Conservation (phyloP, 1,140 invertebrate genomes). For the Drosophila lacteicornis region DNA sequence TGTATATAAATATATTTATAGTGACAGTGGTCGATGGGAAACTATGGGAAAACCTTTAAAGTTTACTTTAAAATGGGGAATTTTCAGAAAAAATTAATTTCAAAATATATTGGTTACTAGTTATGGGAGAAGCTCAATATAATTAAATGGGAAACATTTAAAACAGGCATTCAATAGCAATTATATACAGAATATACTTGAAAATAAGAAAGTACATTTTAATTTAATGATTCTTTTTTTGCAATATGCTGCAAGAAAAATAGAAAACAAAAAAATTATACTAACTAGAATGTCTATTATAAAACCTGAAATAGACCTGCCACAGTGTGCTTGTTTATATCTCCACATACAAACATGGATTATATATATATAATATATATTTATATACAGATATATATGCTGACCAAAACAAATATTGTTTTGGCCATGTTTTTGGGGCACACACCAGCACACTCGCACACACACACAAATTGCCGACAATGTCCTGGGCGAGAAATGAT, state of each 20-base stretch:
- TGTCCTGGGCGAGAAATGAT: constrained; percentile 63
- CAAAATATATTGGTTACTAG: not conserved
- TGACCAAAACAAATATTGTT: constrained; percentile 75
- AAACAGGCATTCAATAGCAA: not conserved
- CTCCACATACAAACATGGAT: not conserved
- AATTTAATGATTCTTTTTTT: too few relatives aligned
- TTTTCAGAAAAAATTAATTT: not conserved
- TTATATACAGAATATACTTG: too few relatives aligned
- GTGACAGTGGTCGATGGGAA: constrained; percentile 3
- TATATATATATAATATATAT: constrained; percentile 11
- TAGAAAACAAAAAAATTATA: too few relatives aligned
- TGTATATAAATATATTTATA: constrained; percentile 19
- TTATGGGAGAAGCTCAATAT: too few relatives aligned
- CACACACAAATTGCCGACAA: constrained; percentile 25
- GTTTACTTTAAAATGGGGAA: not conserved
- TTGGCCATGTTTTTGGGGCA: constrained; percentile 60
- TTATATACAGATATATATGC: constrained; percentile 15
- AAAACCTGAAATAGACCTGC: too few relatives aligned
- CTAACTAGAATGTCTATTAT: too few relatives aligned
- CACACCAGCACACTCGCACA: constrained; percentile 4
- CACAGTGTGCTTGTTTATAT: constrained; percentile 8
- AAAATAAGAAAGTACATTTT: too few relatives aligned
- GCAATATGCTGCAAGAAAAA: too few relatives aligned
- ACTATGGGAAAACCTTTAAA: not conserved
- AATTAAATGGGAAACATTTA: not conserved